Conservation (phyloP, 2,113 vertebrate species). For the Planiliza haematocheilus region DNA sequence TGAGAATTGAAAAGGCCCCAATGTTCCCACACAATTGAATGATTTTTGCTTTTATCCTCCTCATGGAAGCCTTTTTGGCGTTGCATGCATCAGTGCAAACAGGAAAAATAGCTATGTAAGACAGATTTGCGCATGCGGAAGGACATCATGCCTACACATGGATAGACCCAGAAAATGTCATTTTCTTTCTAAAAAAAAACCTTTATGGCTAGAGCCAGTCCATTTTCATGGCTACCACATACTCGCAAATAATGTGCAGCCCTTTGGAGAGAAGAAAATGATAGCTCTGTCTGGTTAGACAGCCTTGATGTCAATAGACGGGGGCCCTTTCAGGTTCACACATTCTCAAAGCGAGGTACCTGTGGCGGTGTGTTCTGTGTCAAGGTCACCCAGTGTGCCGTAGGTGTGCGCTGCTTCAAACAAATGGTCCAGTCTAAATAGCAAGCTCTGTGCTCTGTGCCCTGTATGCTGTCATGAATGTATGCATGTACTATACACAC, state of each 20-base stretch:
- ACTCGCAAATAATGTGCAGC: constrained; percentile 9
- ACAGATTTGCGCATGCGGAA: constrained; percentile 7
- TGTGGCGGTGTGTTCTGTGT: constrained; percentile 13
- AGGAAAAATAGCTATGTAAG: constrained; percentile 8
- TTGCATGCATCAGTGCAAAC: constrained; percentile 30
- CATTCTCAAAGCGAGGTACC: constrained; percentile 11
- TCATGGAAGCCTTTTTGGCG: constrained; percentile 44
- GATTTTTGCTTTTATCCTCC: constrained; percentile 55
- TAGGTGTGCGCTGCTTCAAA: constrained; percentile 8
- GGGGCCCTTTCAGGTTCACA: constrained; percentile 25
- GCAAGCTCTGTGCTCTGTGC: not conserved
- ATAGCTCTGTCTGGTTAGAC: constrained; percentile 35
- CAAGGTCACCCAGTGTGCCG: constrained; percentile 49
- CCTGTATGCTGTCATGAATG: constrained; percentile 56
- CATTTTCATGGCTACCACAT: constrained; percentile 13
- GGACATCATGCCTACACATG: not conserved
- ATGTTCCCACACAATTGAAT: constrained; percentile 65
- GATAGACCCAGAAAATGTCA: not conserved
- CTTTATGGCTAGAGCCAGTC: constrained; percentile 1
- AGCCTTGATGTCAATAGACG: constrained; percentile 19
- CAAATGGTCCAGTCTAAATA: not conserved
- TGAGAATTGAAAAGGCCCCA: constrained; percentile 56
- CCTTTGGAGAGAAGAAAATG: constrained; percentile 47
- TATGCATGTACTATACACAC: constrained; percentile 30
- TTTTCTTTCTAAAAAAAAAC: not conserved